Base-by-base conservation (phyloP, 2,113 vertebrate species). In the Corythornis madagascariensis region DNA sequence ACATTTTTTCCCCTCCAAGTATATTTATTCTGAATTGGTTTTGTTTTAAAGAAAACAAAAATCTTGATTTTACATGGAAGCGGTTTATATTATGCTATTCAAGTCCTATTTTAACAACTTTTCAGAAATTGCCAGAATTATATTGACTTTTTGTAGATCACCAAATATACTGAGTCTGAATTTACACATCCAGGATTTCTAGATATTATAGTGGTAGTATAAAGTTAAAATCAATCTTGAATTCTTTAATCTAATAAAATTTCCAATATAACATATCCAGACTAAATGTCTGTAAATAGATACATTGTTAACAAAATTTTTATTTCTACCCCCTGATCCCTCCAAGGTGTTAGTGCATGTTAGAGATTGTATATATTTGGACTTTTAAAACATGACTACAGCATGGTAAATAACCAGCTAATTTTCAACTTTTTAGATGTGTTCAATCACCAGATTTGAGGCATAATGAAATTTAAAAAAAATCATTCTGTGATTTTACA, bases 261-360 rank as follows among this genome's bases (percentile, higher is more conserved):
- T 69, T 92, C 83, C 22, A 52, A 2, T 69, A 10, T 24, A 66
- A 4, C 14, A 45, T 7, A 17, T 57, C 5, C 13, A 69, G 59
- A 59, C 16, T 75, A 74, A 71, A 31, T 28, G 25, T 59, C 3
- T 1, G 20, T 43, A 75, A 67, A 10, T 24, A 92, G 13, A 15
- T 31, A 61, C 3, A 2, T 22, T 69, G 22, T 63, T 78, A 80
- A 63, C n/a, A 77, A 29, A 61, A 63, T 65, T 83, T 70, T 45
- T 69, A 2, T 50, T 59, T 59, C 29, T 31, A 24, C 6, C 7
- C 10, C 2, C 6, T 0, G 7, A 16, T 53, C 8, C 8, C 3
- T 17, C 4, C 6, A 35, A 7, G 5, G 11, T 69, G 3, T 42
- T 69, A 63, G 10, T 38, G 16, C 10, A 20, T 80, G 11, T 70